phyloP scores from a whole-genome alignment of 2,888 invertebrate species.

The Andrena marginata region DNA sequence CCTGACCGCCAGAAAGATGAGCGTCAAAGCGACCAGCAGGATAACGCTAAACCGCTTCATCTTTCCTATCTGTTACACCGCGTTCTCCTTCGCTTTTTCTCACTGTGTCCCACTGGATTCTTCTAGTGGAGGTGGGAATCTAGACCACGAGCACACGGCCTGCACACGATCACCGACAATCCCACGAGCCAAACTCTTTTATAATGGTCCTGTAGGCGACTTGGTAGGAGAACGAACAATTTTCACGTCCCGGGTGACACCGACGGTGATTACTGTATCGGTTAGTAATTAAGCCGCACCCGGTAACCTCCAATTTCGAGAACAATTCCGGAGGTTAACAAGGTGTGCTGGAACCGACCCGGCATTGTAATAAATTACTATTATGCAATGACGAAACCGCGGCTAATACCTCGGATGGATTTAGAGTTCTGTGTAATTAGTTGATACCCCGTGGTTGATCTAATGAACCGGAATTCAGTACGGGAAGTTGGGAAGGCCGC shows the following conservation, averaged over 20 bases:
- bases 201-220: slow-evolving; percentile 27
- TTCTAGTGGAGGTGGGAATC: no score
- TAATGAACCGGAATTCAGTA: slow-evolving; percentile 2
- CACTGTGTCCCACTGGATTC: neutral
- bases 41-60: slow-evolving; percentile 33
- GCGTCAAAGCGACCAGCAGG: slow-evolving; percentile 34
- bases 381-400: slow-evolving; percentile 6
- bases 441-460: neutral
- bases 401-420: neutral
- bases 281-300: slow-evolving; percentile 7
- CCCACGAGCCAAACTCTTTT: slow-evolving; percentile 42
- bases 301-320: slow-evolving; percentile 16
- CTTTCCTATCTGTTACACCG: neutral
- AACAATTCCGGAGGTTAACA: neutral
- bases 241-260: slow-evolving; percentile 35
- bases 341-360: neutral
- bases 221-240: slow-evolving; percentile 62
- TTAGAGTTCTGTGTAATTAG: neutral
- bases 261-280: slow-evolving; percentile 24
- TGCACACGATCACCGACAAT: no score
- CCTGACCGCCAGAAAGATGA: slow-evolving; percentile 31
- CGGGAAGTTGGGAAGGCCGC: neutral
- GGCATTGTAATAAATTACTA: neutral
- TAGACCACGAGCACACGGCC: no score
- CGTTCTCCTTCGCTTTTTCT: neutral